A percentile compares a stretch with the other conserved stretches of the same genome.
These are phyloP conservation scores for Cybosia mesomella DNA, from an alignment of 2,888 invertebrate species.

Conservation along the genomic window DNA sequence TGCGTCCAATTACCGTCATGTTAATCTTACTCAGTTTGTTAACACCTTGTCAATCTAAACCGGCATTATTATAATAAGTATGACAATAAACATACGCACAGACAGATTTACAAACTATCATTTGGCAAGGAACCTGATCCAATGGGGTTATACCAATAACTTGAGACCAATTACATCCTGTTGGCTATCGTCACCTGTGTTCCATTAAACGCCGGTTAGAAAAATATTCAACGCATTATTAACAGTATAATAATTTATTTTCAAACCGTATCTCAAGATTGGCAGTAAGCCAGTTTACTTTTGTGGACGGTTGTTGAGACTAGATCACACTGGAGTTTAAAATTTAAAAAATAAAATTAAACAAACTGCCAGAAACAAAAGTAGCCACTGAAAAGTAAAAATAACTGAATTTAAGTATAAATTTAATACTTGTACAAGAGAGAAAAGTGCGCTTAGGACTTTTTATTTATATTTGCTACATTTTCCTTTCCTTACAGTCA, in stretches of 20 bases:
- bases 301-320: constrained; percentile 24
- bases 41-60: not conserved
- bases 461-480: too few relatives aligned
- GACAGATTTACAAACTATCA: not conserved
- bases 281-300: constrained; percentile 31
- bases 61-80: not conserved
- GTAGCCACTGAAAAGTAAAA: too few relatives aligned
- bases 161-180: constrained; percentile 29
- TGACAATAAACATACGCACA: not conserved
- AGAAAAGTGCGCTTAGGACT: too few relatives aligned
- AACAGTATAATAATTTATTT: constrained; percentile 42
- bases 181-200: constrained; percentile 22
- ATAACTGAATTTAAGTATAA: too few relatives aligned
- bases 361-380: too few relatives aligned
- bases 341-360: not conserved
- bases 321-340: constrained; percentile 26
- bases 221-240: constrained; percentile 27
- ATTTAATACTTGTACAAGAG: too few relatives aligned
- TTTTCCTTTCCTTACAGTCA: too few relatives aligned
- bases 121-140: not conserved
- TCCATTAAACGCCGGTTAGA: constrained; percentile 16
- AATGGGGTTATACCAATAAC: constrained; percentile 14
- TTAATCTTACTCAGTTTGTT: not conserved
- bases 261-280: constrained; percentile 31
- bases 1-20: not conserved